Percentiles rank a stretch among this genome's conserved stretches.
Evolutionary conservation across 2,888 invertebrate species (phyloP).

Genomic region (Neria commutata): DNA sequence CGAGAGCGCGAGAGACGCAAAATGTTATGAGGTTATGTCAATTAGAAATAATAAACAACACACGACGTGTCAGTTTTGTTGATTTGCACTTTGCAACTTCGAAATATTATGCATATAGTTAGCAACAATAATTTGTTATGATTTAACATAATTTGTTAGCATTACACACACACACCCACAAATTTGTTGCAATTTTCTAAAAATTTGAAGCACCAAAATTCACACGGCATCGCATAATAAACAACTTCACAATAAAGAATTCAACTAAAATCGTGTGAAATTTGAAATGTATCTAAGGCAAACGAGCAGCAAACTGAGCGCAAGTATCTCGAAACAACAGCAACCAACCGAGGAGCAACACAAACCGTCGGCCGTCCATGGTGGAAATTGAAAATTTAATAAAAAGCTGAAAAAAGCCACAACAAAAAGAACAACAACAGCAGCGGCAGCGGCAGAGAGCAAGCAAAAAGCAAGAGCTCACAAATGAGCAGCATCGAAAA

Average conservation of each 20-base stretch:
- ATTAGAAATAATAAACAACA: neutral
- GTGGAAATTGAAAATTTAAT: constrained; percentile 10
- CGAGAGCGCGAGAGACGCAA: neutral
- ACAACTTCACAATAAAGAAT: neutral
- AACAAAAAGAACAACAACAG: constrained; percentile 5
- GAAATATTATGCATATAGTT: too few relatives aligned
- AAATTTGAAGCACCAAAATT: too few relatives aligned
- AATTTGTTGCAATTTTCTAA: too few relatives aligned
- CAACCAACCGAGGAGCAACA: neutral
- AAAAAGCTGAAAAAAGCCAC: neutral
- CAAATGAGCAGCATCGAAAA: too few relatives aligned
- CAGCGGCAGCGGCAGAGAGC: constrained; percentile 23
- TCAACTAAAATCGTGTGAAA: constrained; percentile 13
- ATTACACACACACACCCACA: too few relatives aligned
- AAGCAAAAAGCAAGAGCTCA: too few relatives aligned
- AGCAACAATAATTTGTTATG: too few relatives aligned
- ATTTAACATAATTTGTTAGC: too few relatives aligned
- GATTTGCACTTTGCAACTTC: too few relatives aligned
- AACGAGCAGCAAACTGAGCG: constrained; percentile 18
- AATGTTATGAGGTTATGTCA: constrained; percentile 21
- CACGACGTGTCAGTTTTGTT: too few relatives aligned
- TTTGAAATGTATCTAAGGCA: constrained; percentile 22
- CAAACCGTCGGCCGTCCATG: constrained; percentile 4
- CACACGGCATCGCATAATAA: neutral
- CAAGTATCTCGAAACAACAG: constrained; percentile 7